Evolutionary conservation across 2,888 invertebrate genomes (phyloP).

Genomic region (Lepidocyrtoides sp.): DNA sequence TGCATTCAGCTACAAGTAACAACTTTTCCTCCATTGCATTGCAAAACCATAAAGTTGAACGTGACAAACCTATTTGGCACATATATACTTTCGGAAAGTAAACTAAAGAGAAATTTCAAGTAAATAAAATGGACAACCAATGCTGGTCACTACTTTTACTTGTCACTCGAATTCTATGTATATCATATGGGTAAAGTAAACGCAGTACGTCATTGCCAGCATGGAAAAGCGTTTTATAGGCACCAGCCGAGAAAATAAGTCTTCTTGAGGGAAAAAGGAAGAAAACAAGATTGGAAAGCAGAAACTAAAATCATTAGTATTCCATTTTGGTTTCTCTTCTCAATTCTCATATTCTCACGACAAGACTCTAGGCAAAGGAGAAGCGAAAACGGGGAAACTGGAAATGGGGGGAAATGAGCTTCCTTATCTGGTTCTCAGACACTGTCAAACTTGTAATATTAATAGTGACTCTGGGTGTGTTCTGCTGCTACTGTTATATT

Average conservation of each 20-base stretch:
- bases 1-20: background rate
- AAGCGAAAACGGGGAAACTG: conserved; percentile 24
- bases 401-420: conserved; percentile 64
- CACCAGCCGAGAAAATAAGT: background rate
- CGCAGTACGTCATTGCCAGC: background rate
- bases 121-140: background rate
- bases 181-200: background rate
- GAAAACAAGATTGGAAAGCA: background rate
- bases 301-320: conserved; percentile 69
- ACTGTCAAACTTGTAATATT: conserved; percentile 52
- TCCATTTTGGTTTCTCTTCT: conserved; percentile 56
- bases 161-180: too few species aligned
- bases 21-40: background rate
- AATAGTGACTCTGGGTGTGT: background rate
- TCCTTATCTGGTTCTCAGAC: conserved; percentile 69
- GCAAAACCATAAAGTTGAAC: background rate
- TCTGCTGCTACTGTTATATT: background rate
- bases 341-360: conserved; percentile 2
- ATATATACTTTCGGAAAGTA: background rate
- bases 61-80: background rate
- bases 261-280: background rate
- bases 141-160: background rate
- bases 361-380: background rate
- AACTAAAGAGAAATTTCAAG: background rate
- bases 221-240: background rate